Base-by-base conservation (phyloP, 1,140 invertebrate genomes). In the Apis dorsata region DNA sequence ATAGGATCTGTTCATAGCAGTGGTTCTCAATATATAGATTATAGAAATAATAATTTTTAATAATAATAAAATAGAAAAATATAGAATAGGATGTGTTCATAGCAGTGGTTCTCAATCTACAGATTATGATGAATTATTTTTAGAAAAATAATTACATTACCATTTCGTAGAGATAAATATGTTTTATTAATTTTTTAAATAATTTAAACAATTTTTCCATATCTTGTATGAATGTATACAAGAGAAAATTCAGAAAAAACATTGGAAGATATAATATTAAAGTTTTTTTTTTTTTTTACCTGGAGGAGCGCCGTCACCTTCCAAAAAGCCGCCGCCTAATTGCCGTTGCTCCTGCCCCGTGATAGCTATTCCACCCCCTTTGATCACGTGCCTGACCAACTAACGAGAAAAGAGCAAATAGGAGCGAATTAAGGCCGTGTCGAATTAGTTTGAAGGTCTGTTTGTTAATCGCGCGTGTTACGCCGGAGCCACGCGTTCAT, bases 351-450 rank as follows among this genome's bases (percentile, higher is more conserved):
- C 96, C 90, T 96, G 97, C 3, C 97, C 97, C 3, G 95, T 96
- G 73, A 97, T 96, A 0, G 96, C 95, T 21, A 96, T 94, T 62
- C 97, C 97, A 68, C 96, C 96, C 2, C 96, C 95, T 90, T 97
- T 96, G 83, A 98, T 97, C 12, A 95, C 93, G 87, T 97, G 96
- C 0, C 96, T 96, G 1, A 97, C 97, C 71, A 97, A 93, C 97
- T 98, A 93, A 66, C 94, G 93, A 72, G 75, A 1, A 13, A 8
- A 49, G 68, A 81, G 13, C 19, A 57, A 82, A 77, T 59, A 4
- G 3, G 24, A 73, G 3, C 51, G 10, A 63, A 73, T 71, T 71
- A 71, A 19, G 28, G 15, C 44, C 73, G 28, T 11, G 44, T 17
- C n/a, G 44, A 34, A 75, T 65, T 44, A 60, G 53, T 19, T 12